Evolutionary conservation across 2,888 invertebrate genomes (phyloP).

Genomic region (Cephus rjabovi): DNA sequence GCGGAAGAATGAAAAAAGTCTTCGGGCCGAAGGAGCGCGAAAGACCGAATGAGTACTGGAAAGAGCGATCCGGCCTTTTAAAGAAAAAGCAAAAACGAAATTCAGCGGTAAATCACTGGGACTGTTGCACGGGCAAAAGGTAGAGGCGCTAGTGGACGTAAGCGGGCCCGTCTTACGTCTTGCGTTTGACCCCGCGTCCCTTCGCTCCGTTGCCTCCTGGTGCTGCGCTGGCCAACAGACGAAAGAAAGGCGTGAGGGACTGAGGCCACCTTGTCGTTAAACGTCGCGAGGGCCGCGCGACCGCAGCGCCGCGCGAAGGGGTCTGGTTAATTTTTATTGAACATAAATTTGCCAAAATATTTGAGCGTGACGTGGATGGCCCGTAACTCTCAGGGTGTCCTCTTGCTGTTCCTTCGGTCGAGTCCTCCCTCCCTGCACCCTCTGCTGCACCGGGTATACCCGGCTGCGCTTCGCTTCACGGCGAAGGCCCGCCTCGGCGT

Average conservation of each 20-base stretch:
- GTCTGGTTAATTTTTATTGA: constrained; percentile 66
- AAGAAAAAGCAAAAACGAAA: constrained; percentile 47
- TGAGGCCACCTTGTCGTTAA: constrained; percentile 47
- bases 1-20: constrained; percentile 21
- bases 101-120: constrained; percentile 60
- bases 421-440: constrained; percentile 14
- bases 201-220: constrained; percentile 30
- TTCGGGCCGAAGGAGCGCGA: constrained; percentile 10
- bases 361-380: constrained; percentile 64
- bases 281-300: constrained; percentile 41
- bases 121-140: constrained; percentile 34
- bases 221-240: constrained; percentile 11
- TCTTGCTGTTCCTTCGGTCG: constrained; percentile 23
- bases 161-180: constrained; percentile 23
- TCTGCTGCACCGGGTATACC: constrained; percentile 7
- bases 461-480: constrained; percentile 8
- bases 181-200: constrained; percentile 22
- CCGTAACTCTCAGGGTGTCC: constrained; percentile 55
- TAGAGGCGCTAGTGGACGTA: constrained; percentile 2
- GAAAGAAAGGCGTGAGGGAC: constrained; percentile 23
- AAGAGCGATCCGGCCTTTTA: constrained; percentile 13
- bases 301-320: constrained; percentile 45
- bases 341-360: constrained; percentile 67
- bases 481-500: constrained; percentile 10
- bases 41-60: constrained; percentile 3